A percentile compares a stretch with the other conserved stretches of the same genome.
These are phyloP conservation scores for Diarsia brunnea DNA, from an alignment of 2,888 invertebrate genomes.

Conservation along the genomic window DNA sequence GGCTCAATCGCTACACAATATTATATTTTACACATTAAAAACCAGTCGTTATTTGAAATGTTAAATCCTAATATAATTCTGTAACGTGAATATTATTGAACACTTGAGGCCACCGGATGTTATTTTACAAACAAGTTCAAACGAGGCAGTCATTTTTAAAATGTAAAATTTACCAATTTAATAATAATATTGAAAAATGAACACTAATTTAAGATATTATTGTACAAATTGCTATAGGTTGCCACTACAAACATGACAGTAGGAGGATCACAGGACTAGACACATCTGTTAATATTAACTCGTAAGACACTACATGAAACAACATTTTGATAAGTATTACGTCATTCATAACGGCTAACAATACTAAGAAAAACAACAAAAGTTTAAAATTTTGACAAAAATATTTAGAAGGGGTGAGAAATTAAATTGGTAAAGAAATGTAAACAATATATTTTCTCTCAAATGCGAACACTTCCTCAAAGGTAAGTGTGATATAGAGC, in stretches of 20 bases:
- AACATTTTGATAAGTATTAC: conserved; percentile 34
- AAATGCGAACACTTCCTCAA: conserved; percentile 51
- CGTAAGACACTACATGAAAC: conserved; percentile 52
- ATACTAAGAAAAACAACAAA: conserved; percentile 28
- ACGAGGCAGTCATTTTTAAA: conserved; percentile 64
- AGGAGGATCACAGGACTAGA: conserved; percentile 66
- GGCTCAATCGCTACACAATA: conserved; percentile 75
- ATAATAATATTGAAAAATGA: conserved; percentile 65
- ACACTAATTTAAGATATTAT: conserved; percentile 63
- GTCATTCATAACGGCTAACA: conserved; percentile 17
- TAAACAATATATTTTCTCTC: conserved; percentile 23
- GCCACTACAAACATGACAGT: conserved; percentile 60
- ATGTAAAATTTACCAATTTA: conserved; percentile 36
- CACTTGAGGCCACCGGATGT: conserved; percentile 82
- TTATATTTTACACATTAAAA: conserved; percentile 67
- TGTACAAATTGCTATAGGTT: conserved; percentile 58
- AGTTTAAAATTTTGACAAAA: background rate
- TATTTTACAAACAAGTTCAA: conserved; percentile 48
- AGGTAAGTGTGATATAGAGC: conserved; percentile 19
- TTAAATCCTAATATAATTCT: conserved; percentile 63
- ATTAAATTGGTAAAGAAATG: conserved; percentile 22
- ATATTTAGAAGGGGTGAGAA: background rate
- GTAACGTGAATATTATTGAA: conserved; percentile 79
- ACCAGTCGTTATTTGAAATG: conserved; percentile 74
- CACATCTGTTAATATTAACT: conserved; percentile 43